phyloP scores from a whole-genome alignment of 2,888 invertebrate genomes.

The Ditula angustiorana region DNA sequence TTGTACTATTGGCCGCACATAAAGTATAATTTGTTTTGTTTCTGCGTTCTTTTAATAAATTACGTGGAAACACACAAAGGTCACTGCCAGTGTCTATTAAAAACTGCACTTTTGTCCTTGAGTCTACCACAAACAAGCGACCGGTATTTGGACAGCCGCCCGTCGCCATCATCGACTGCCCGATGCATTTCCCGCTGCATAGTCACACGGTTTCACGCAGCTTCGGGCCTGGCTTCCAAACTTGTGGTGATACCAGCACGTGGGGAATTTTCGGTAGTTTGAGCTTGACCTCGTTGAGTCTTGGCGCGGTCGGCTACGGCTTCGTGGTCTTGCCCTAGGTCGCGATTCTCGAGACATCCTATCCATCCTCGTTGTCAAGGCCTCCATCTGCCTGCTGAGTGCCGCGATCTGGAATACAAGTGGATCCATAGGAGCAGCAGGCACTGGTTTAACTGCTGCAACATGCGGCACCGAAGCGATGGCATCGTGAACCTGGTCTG shows the following conservation, averaged over 20 bases:
- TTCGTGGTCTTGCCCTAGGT: too few relatives aligned
- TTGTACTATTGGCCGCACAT: slow-evolving; percentile 39
- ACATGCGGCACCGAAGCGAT: too few relatives aligned
- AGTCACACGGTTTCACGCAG: background rate
- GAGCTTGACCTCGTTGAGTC: background rate
- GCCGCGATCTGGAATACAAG: too few relatives aligned
- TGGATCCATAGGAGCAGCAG: too few relatives aligned
- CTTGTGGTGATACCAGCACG: background rate
- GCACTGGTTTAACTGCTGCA: too few relatives aligned
- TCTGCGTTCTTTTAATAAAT: slow-evolving; percentile 11
- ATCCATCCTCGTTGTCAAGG: too few relatives aligned
- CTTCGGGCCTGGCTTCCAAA: background rate
- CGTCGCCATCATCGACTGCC: background rate
- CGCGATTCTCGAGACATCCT: too few relatives aligned
- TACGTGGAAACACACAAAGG: slow-evolving; percentile 40
- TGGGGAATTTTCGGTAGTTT: background rate
- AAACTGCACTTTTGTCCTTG: background rate
- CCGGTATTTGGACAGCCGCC: background rate
- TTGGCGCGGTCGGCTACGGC: too few relatives aligned
- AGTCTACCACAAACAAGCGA: background rate
- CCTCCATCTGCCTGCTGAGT: too few relatives aligned
- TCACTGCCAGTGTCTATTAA: too few relatives aligned
- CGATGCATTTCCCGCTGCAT: background rate
- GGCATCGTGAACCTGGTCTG: too few relatives aligned
- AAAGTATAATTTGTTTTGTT: slow-evolving; percentile 26